Evolutionary conservation across 2,113 vertebrate species (phyloP).

Genomic region (Leiothrix lutea): DNA sequence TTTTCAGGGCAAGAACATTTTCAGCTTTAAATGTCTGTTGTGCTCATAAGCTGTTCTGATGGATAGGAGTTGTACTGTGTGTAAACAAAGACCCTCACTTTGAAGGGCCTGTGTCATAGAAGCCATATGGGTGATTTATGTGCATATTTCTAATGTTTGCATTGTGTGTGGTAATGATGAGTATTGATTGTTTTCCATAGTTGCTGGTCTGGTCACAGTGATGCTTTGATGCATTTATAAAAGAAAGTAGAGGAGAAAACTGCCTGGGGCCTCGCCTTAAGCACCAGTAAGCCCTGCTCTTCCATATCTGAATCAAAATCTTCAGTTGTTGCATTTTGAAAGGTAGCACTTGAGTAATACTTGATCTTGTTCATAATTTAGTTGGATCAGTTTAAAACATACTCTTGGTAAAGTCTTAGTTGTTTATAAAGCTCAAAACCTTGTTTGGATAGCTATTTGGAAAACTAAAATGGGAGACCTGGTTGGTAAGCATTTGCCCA

Average conservation of each 20-base stretch:
- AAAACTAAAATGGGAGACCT: background rate
- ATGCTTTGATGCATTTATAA: background rate
- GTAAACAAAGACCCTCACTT: background rate
- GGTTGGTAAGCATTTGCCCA: background rate
- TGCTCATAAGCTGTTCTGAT: background rate
- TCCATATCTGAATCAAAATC: background rate
- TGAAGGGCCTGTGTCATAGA: background rate
- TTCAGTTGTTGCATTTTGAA: background rate
- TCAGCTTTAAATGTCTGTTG: background rate
- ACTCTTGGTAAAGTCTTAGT: background rate
- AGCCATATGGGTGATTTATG: background rate
- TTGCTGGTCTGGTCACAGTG: background rate
- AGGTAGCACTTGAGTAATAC: background rate
- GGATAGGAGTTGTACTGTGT: background rate
- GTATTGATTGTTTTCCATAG: background rate
- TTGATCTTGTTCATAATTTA: background rate
- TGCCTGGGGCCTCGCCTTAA: background rate
- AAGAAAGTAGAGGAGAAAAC: background rate
- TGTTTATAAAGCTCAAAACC: background rate
- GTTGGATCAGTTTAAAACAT: background rate
- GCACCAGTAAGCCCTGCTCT: background rate
- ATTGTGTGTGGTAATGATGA: background rate
- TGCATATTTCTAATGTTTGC: background rate
- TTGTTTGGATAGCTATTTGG: background rate
- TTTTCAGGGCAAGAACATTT: background rate